These are phyloP conservation scores for Aurelia aurita complex sp. Pacific DNA, from an alignment of 30 jellyfish, hydroid and myxozoan species.

Conservation along the genomic window DNA sequence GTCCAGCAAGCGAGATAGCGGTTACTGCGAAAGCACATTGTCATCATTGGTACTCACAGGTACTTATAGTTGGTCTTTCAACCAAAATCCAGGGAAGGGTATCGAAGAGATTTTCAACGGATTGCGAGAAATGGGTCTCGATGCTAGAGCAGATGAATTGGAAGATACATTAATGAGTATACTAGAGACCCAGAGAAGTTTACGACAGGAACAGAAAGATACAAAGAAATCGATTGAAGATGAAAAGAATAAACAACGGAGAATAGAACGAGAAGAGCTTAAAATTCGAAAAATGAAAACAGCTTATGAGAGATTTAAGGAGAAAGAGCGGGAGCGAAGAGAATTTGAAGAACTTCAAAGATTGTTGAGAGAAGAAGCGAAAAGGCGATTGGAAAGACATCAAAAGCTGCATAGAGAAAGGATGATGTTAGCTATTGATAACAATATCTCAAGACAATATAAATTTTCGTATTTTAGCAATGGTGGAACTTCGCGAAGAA, in stretches of 20 bases:
- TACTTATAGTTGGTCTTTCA: not conserved
- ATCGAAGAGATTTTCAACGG: slow-evolving; percentile 22
- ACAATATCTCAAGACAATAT: slow-evolving; percentile 22
- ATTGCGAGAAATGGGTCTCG: slow-evolving; percentile 28
- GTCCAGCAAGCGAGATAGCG: slow-evolving; percentile 17
- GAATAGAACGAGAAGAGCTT: slow-evolving; percentile 7
- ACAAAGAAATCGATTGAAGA: slow-evolving; percentile 6
- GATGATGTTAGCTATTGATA: slow-evolving; percentile 31
- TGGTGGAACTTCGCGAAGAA: not conserved
- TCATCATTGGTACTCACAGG: slow-evolving; percentile 18
- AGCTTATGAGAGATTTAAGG: slow-evolving; percentile 21
- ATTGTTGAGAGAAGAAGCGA: slow-evolving; percentile 30
- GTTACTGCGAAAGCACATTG: slow-evolving; percentile 20
- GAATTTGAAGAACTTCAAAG: slow-evolving; percentile 40
- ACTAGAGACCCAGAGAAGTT: not conserved
- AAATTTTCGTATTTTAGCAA: slow-evolving; percentile 40
- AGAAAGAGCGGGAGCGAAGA: slow-evolving; percentile 46
- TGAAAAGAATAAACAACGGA: slow-evolving; percentile 4
- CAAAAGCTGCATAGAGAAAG: slow-evolving; percentile 45
- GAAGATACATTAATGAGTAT: not conserved
- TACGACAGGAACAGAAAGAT: not conserved
- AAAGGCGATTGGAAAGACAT: slow-evolving; percentile 9
- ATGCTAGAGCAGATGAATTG: slow-evolving; percentile 18
- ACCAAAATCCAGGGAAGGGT: not conserved
- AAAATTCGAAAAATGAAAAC: slow-evolving; percentile 24